phyloP scores from a whole-genome alignment of 2,797 vertebrate genomes.

The Spondyliosoma cantharus region DNA sequence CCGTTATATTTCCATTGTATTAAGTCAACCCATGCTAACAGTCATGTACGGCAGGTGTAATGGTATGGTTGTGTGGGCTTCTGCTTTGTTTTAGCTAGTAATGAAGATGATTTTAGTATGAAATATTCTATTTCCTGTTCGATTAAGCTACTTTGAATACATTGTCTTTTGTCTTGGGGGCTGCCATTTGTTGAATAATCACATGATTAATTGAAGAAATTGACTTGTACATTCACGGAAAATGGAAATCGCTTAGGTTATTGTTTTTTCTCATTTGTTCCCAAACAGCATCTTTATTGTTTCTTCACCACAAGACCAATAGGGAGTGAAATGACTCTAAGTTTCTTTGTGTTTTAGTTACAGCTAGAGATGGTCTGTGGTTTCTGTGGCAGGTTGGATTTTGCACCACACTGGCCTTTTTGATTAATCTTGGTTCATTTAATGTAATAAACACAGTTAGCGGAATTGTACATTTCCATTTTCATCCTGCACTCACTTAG shows the following conservation, averaged over 20 bases:
- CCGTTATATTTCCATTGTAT: no score
- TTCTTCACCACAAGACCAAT: constrained; percentile 48
- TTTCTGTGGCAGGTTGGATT: constrained; percentile 71
- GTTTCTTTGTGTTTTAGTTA: constrained; percentile 41
- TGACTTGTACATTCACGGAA: background rate
- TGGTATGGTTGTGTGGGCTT: no score
- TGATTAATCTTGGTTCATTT: constrained; percentile 70
- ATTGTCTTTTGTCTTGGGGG: background rate
- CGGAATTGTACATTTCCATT: constrained; percentile 62
- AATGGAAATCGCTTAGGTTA: background rate
- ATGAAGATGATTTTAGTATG: background rate
- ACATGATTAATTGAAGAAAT: background rate
- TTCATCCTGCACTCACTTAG: constrained; percentile 50
- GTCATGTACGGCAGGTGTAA: no score
- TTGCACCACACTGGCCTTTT: constrained; percentile 64
- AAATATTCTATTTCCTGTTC: background rate
- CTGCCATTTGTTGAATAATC: background rate
- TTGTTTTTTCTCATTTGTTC: constrained; percentile 20
- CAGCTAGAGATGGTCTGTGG: constrained; percentile 53
- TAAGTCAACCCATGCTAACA: no score
- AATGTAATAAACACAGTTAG: constrained; percentile 72
- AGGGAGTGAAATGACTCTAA: constrained; percentile 45
- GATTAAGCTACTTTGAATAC: background rate
- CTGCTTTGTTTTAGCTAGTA: no score
- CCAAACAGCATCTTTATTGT: constrained; percentile 20